These are phyloP conservation scores for Kryptolebias marmoratus DNA, from an alignment of 2,113 vertebrate genomes.

Conservation along the genomic window DNA sequence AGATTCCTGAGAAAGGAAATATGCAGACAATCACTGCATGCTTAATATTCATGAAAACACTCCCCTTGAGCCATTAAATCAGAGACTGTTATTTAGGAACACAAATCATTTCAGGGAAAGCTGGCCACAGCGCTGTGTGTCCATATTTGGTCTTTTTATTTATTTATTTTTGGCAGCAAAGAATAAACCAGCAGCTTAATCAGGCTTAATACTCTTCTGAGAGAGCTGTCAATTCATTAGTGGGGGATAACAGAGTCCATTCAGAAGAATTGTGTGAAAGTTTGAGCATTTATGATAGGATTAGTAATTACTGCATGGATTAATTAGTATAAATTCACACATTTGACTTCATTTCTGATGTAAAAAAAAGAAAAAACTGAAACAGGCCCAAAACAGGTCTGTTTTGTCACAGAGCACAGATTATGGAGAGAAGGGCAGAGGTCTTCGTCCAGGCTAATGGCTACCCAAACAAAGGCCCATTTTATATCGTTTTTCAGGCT, in stretches of 20 bases:
- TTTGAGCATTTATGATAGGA: not conserved
- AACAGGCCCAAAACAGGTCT: too few species aligned
- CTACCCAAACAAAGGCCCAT: too few species aligned
- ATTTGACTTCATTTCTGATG: too few species aligned
- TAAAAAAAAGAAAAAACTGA: too few species aligned
- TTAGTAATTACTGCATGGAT: not conserved
- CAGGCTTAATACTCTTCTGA: not conserved
- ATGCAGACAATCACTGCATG: not conserved
- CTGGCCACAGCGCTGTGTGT: not conserved
- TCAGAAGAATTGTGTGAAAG: not conserved
- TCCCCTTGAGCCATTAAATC: not conserved
- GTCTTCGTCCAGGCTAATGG: too few species aligned
- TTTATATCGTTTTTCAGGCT: too few species aligned
- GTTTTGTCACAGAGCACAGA: too few species aligned
- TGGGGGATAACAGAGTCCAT: not conserved
- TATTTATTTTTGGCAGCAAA: not conserved
- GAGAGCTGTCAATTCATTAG: not conserved
- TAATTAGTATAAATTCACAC: not conserved
- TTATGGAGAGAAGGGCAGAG: too few species aligned
- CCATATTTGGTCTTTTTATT: not conserved
- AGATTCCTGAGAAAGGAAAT: not conserved
- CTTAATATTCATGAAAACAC: slow-evolving; percentile 3
- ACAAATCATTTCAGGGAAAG: not conserved
- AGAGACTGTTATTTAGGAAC: not conserved
- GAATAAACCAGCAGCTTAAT: not conserved